phyloP scores from a whole-genome alignment of 2,797 vertebrate genomes.

The Thalassophryne amazonica region DNA sequence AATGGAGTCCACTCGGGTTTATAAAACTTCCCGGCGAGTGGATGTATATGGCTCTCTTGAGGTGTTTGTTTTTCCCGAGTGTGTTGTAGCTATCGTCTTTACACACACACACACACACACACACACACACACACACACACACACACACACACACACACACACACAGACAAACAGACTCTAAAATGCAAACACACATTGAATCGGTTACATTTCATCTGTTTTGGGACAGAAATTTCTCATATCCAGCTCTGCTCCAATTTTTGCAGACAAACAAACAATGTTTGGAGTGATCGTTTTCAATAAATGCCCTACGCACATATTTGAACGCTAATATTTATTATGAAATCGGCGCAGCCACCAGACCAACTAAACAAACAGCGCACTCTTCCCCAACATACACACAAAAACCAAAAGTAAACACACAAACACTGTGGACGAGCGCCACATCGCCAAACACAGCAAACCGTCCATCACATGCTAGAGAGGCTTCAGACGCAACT shows the following conservation, averaged over 20 bases:
- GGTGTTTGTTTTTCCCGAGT: slow-evolving; percentile 76
- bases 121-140: slow-evolving; percentile 5
- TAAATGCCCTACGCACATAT: slow-evolving; percentile 70
- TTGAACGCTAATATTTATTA: slow-evolving; percentile 74
- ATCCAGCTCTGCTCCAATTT: slow-evolving; percentile 43
- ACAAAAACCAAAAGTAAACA: slow-evolving; percentile 45
- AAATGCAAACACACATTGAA: slow-evolving; percentile 61
- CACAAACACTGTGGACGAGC: slow-evolving; percentile 6
- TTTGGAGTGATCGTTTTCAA: slow-evolving; percentile 68
- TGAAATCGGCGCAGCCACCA: slow-evolving; percentile 61
- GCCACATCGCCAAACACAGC: slow-evolving; percentile 2
- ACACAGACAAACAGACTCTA: slow-evolving; percentile 61
- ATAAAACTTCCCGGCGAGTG: slow-evolving; percentile 88
- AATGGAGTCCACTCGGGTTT: slow-evolving; percentile 77
- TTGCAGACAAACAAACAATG: slow-evolving; percentile 70
- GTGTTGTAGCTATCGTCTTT: slow-evolving; percentile 65
- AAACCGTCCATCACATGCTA: too few relatives aligned
- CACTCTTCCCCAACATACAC: slow-evolving; percentile 54
- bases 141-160: slow-evolving; percentile 21
- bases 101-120: slow-evolving; percentile 1
- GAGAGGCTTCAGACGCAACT: too few relatives aligned
- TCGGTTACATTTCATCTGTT: slow-evolving; percentile 61
- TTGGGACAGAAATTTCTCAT: slow-evolving; percentile 56
- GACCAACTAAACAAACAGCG: slow-evolving; percentile 65
- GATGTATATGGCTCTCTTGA: slow-evolving; percentile 81